Conservation (phyloP, 2,113 vertebrate species). For the Lepisosteus osseus region DNA sequence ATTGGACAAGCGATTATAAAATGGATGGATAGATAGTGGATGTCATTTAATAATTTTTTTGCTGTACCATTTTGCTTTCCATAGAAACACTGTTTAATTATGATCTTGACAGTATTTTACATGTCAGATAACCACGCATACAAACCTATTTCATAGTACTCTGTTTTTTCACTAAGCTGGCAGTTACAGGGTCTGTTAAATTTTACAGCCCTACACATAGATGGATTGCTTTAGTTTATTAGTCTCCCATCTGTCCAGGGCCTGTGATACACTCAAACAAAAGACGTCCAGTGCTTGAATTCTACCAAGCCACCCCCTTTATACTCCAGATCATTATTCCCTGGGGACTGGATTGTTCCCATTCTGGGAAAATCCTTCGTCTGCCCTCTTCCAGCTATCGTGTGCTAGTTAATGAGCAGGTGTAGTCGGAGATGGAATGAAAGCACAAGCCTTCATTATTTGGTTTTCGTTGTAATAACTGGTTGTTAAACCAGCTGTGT, state of each 20-base stretch:
- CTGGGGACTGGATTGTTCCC: too few relatives aligned
- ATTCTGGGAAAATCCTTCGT: too few relatives aligned
- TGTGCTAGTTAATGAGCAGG: too few relatives aligned
- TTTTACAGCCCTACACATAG: background rate
- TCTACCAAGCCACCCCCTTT: background rate
- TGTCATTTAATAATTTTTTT: background rate
- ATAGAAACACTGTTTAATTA: background rate
- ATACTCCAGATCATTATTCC: background rate
- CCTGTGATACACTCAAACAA: background rate
- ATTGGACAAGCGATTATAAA: too few relatives aligned
- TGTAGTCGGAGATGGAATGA: too few relatives aligned
- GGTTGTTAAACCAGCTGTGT: too few relatives aligned
- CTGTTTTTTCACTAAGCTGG: background rate
- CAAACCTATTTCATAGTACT: constrained; percentile 2
- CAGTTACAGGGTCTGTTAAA: background rate
- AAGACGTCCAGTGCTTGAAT: background rate
- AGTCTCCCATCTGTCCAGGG: background rate
- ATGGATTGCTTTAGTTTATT: background rate
- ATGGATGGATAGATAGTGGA: too few relatives aligned
- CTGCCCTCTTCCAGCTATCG: too few relatives aligned
- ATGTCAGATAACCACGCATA: background rate
- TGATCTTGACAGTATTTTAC: background rate
- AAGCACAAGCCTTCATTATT: too few relatives aligned
- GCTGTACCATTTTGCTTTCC: background rate
- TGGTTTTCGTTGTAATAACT: too few relatives aligned